Base-by-base conservation (phyloP, 2,888 invertebrate species). In the Ophonus ardosiacus region DNA sequence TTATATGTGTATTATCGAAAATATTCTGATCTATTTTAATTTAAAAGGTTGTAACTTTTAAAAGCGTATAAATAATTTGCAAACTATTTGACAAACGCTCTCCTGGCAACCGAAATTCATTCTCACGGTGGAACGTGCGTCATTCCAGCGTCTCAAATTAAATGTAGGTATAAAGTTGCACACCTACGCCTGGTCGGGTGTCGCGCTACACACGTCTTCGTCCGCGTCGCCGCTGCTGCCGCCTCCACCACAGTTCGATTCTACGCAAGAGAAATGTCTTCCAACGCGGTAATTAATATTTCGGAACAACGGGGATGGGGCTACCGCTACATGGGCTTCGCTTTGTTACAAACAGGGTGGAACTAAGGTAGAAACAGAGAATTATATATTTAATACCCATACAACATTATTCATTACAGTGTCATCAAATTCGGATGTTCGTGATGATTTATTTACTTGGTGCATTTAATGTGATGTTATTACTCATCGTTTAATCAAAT, bases 231-330 rank as follows among this genome's bases (percentile, higher is more conserved):
- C 68, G 24, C 24, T 38, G 31, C 68, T n/a, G 31, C 24, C 24
- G 10, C 31, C 57, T n/a, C 57, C 78, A 31, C 78, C 40, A 10
- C 80, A 61, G 61, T 80, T 80, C 80, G 80, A 63, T 80, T 74
- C 78, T 65, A 65, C 51, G 74, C 65, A 65, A 78, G 84, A 84
- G 84, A 78, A 84, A 84, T 78, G 84, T 78, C 84, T 84, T 84
- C 78, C 78, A 61, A 38, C 78, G 78, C 78, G 84, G 78, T 84
- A 84, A 84, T 84, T 84, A 84, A 84, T 84, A 84, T 84, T 84
- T 84, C 84, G 84, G 78, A 84, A 84, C 78, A 84, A 61, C 18
- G 84, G 15, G 63, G 80, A 61, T 40, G 80, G 61, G 80, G 61
- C 15, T 17, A 38, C 80, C 80, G 61, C 76, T 84, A 84, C 84